Conservation (phyloP, 2,797 vertebrate species). For the Notamacropus eugenii region DNA sequence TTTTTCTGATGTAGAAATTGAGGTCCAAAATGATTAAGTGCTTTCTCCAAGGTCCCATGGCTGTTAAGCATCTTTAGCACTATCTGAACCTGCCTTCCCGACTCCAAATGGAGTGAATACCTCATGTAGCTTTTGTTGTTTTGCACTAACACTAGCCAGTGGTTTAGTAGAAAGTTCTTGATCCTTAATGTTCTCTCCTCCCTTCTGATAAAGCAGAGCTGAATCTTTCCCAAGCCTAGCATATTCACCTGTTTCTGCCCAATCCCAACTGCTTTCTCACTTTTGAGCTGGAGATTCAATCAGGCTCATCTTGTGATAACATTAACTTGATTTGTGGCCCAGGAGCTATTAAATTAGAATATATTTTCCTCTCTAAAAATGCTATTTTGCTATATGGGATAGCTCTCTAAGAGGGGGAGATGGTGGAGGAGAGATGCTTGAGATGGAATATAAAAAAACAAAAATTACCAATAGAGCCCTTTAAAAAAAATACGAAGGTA, state of each 20-base stretch:
- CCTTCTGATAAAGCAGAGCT: neutral
- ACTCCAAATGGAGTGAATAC: neutral
- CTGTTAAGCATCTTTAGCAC: neutral
- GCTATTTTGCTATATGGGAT: neutral
- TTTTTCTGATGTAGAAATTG: neutral
- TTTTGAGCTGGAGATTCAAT: neutral
- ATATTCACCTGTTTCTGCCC: neutral
- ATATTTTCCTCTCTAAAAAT: neutral
- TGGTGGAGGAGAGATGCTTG: neutral
- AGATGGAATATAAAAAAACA: neutral
- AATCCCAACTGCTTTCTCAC: neutral
- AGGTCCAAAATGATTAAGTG: neutral
- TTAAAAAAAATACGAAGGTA: too few relatives aligned
- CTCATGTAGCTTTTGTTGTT: neutral
- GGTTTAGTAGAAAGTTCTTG: neutral
- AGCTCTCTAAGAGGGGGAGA: neutral
- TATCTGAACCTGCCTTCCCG: neutral
- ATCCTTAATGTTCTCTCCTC: neutral
- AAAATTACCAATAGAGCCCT: too few relatives aligned
- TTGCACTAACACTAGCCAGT: fast-evolving
- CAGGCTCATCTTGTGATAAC: neutral
- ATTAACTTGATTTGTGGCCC: neutral
- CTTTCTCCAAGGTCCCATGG: neutral
- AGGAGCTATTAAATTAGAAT: neutral
- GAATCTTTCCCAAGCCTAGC: neutral